Conservation (phyloP, 2,888 invertebrate species). For the Phyto melanocephala region DNA sequence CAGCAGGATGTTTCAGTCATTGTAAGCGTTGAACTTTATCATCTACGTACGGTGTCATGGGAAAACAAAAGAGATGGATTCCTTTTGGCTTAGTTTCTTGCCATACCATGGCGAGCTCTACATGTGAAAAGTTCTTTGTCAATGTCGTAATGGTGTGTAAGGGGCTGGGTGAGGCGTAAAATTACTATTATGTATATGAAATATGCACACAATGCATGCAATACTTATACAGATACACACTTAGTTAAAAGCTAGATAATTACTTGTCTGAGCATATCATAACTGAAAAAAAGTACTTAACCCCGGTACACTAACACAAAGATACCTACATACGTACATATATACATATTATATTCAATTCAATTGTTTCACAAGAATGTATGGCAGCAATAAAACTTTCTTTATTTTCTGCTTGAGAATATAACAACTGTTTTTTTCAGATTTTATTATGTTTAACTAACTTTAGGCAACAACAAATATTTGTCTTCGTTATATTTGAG, state of each 20-base stretch:
- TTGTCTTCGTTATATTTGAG: neutral
- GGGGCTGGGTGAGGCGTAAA: constrained; percentile 24
- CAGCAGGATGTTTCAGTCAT: constrained; percentile 43
- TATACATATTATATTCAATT: neutral
- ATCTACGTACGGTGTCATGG: constrained; percentile 22
- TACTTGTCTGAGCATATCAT: constrained; percentile 11
- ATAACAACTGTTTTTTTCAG: neutral
- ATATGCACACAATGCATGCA: too few relatives aligned
- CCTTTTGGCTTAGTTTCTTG: constrained; percentile 36
- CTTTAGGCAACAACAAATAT: neutral
- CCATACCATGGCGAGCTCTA: neutral
- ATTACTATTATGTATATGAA: neutral
- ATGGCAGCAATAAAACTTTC: neutral
- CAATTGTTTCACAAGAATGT: neutral
- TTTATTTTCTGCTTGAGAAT: neutral
- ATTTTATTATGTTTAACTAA: neutral
- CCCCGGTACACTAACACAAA: neutral
- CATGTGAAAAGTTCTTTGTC: constrained; percentile 45
- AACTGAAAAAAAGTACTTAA: neutral
- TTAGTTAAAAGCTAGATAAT: constrained; percentile 21
- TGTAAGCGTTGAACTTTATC: constrained; percentile 42
- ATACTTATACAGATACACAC: neutral
- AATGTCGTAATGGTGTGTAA: constrained; percentile 23
- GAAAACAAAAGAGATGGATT: constrained; percentile 31
- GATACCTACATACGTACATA: neutral